Evolutionary conservation across 1,140 invertebrate genomes (phyloP), one percentile per base, ranked within the genome.

Genomic region (Oryctes rhinoceros): DNA sequence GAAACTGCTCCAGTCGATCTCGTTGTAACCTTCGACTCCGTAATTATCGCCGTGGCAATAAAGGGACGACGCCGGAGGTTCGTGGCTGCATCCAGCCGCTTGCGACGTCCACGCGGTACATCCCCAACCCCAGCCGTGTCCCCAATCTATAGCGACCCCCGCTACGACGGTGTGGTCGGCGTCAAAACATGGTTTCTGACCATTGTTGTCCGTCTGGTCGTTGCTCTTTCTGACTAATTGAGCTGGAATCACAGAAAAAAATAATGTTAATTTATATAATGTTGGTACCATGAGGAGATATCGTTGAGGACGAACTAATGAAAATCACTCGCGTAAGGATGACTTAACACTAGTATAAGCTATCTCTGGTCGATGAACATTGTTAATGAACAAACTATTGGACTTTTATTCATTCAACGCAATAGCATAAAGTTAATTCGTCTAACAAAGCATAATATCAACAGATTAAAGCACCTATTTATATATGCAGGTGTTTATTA

Each of bases 111-210:
- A 84, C 2, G 84, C 81, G 9, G 83, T 79, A 13, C 84, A 82
- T 0, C 85, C 84, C 87, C 87, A 87, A 3, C 86, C 86, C 86
- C 86, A 87, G 15, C 85, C 86, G 48, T 87, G 86, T 10, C 87
- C 87, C 87, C 87, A 87, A 79, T 86, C 86, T 62, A 87, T 83
- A 18, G 82, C 83, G 15, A 86, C 83, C 0, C 84, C 85, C 1
- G 84, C 82, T n/a, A 86, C 59, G 0, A 85, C 84, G 0, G 86
- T 86, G 74, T 87, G 84, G 47, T 87, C 86, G 44, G 83, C 83
- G 9, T 85, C 84, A 67, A 80, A 84, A 4, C 67, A 79, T 4
- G 67, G 79, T 15, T 39, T 77, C 24, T 65, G 78, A 18, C 5
- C 9, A 4, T 67, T 24, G 65, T 67, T 67, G 6, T 67, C 24